Evolutionary conservation across 1,140 invertebrate species (phyloP).

Genomic region (Gerris buenoi): DNA sequence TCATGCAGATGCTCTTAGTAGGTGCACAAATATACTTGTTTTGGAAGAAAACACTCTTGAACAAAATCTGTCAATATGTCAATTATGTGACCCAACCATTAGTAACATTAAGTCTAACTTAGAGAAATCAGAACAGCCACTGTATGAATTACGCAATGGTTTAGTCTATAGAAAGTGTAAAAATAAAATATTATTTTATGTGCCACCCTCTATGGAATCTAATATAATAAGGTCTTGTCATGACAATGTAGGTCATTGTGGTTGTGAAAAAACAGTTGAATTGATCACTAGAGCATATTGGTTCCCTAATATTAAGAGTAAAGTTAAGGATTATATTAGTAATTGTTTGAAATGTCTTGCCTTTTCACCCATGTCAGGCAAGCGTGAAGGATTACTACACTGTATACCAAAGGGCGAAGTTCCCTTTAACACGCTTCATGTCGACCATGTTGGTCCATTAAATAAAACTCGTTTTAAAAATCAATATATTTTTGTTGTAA

Average conservation of each 20-base stretch:
- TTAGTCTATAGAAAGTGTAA: background rate
- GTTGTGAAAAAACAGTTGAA: constrained; percentile 17
- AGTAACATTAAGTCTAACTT: background rate
- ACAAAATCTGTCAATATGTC: background rate
- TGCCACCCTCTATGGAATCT: constrained; percentile 16
- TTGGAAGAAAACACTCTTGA: background rate
- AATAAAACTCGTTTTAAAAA: constrained; percentile 10
- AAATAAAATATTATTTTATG: constrained; percentile 14
- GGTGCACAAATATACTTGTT: background rate
- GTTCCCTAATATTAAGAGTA: background rate
- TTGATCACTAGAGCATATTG: background rate
- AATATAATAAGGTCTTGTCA: constrained; percentile 17
- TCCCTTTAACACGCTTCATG: background rate
- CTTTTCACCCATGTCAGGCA: background rate
- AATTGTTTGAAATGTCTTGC: background rate
- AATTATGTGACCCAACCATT: background rate
- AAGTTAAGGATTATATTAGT: background rate
- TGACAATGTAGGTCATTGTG: constrained; percentile 22
- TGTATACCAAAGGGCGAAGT: background rate
- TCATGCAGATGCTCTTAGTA: background rate
- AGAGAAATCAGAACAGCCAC: background rate
- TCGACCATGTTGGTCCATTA: background rate
- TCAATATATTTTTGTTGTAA: background rate
- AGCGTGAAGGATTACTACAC: background rate
- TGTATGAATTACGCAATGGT: background rate